Evolutionary conservation across 2,113 vertebrate genomes (phyloP).

Genomic region (Ageneiosus marmoratus): DNA sequence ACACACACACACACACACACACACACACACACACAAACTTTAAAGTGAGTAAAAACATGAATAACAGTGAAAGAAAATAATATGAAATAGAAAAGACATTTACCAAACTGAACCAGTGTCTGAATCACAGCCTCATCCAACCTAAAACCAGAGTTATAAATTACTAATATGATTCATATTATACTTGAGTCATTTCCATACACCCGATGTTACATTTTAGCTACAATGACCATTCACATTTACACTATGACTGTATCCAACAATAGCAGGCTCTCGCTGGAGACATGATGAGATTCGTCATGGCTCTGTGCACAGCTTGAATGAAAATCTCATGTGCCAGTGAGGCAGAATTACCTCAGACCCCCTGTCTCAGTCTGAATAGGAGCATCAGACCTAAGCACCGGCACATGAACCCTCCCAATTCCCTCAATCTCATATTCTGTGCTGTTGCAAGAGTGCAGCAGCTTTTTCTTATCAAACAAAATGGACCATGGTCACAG

Average conservation of each 20-base stretch:
- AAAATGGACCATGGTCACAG: slow-evolving; percentile 28
- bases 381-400: slow-evolving; percentile 16
- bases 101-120: background rate
- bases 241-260: background rate
- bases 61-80: background rate
- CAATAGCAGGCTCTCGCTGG: slow-evolving; percentile 4
- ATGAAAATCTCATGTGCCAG: slow-evolving; percentile 18
- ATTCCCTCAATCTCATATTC: background rate
- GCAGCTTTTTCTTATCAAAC: slow-evolving; percentile 31
- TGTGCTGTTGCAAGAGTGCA: background rate
- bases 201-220: background rate
- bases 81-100: background rate
- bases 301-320: slow-evolving; percentile 21
- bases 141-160: background rate
- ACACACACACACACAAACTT: background rate
- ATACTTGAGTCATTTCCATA: background rate
- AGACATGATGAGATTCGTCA: slow-evolving; percentile 29
- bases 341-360: slow-evolving; percentile 9
- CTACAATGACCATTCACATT: slow-evolving; percentile 6
- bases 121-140: slow-evolving; percentile 3
- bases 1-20: background rate
- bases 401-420: background rate
- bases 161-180: slow-evolving; percentile 13
- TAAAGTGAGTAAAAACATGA: background rate
- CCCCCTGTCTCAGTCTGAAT: slow-evolving; percentile 8